Evolutionary conservation across 2,888 invertebrate genomes (phyloP), one percentile per base, ranked within the genome.

Genomic region (Drosophila melanosoma): DNA sequence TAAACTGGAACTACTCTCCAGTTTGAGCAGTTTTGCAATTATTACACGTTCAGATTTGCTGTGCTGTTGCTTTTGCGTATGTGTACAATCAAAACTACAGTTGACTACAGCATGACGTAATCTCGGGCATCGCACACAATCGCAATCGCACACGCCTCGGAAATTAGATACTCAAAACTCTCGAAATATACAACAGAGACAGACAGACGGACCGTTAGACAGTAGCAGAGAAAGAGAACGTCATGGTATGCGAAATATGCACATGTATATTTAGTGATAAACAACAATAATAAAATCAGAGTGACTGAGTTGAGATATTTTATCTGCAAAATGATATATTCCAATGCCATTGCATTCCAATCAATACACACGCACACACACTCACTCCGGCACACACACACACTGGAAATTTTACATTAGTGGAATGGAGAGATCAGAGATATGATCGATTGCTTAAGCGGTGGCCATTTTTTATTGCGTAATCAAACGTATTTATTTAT

Each of bases 1-100:
- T 53, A 77, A 82, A 80, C 85, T 83, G 82, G 73, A 85, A 82
- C 67, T 76, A 74, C 68, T 79, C 71, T 78, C 79, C 75, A 48
- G 58, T 71, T 61, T 76, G 68, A 65, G 71, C 79, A 62, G 71
- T 76, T 72, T 84, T 71, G 82, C 85, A 84, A 84, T 84, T 82
- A 82, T 79, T 82, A 67, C 51, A 77, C 65, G 69, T 70, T 29
- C 40, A 61, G 54, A 68, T 20, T 20, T 42, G 42, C 29, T 12
- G 17, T 29, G 26, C 48, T 58, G 62, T 45, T 63, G 49, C 23
- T 20, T 56, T 65, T 62, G 4, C 61, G 61, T 70, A 70, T 77
- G 65, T 68, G 57, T 40, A 70, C 69, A 73, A 66, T 74, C 73
- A 77, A 71, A 70, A 63, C 53, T 57, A 45, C 15, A 45, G 63